Percentiles rank a stretch among this genome's conserved stretches.
Conservation (phyloP, 2,888 invertebrate species). For the Julus scandinavius region DNA sequence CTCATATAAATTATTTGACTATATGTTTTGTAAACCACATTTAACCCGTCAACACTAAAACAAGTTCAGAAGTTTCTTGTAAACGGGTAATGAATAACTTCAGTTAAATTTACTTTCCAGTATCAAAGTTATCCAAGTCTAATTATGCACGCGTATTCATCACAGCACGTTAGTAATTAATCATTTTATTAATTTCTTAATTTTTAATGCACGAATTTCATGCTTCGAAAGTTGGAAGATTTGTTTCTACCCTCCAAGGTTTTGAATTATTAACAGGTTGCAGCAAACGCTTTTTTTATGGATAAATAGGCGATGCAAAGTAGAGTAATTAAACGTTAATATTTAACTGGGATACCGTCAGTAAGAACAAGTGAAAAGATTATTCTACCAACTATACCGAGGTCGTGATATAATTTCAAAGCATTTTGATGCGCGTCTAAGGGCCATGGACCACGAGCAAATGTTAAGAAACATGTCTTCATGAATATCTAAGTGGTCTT, state of each 20-base stretch:
- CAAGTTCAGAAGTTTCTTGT: not conserved
- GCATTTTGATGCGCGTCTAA: not conserved
- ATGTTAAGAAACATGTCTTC: conserved; percentile 20
- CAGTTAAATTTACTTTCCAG: too few species aligned
- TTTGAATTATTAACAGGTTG: conserved; percentile 20
- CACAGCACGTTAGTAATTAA: not conserved
- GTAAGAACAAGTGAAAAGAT: not conserved
- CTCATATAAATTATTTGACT: too few species aligned
- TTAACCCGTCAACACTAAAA: not conserved
- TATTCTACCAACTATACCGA: not conserved
- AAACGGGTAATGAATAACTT: not conserved
- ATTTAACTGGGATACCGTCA: not conserved
- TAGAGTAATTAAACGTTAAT: conserved; percentile 21
- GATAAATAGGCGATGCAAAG: conserved; percentile 9
- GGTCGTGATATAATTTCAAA: not conserved
- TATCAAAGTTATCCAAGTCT: not conserved
- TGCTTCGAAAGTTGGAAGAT: not conserved
- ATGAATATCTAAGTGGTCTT: conserved; percentile 12
- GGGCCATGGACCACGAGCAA: not conserved
- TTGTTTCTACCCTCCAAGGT: conserved; percentile 13
- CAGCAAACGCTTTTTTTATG: conserved; percentile 13
- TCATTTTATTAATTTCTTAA: conserved; percentile 1
- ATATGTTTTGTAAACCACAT: not conserved
- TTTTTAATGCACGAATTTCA: not conserved
- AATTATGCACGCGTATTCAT: not conserved